Evolutionary conservation across 1,140 invertebrate species (phyloP), one percentile per base, ranked within the genome.

Genomic region (Trachymyrmex septentrionalis): DNA sequence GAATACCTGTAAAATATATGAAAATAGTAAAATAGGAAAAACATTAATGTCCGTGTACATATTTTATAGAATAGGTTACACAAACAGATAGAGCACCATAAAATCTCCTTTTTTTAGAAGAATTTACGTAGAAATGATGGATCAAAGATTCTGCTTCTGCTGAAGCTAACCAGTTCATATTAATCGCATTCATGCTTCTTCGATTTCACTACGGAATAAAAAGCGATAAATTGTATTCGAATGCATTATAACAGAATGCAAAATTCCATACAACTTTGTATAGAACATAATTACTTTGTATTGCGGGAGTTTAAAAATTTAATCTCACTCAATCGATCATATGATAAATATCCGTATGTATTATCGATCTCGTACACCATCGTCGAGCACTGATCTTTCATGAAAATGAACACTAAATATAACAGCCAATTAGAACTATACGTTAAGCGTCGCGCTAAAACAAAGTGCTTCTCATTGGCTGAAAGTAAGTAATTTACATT

Each of bases 111-210:
- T 94, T 94, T 53, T 93, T 94, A 1, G 92, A 93, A 57, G 93
- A 92, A 21, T 92, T 94, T 88, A 95, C 91, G 72, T 95, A 95
- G 84, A 95, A 95, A 73, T 96, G 93, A 90, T 95, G 95, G 34
- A 96, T 80, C 77, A 95, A 87, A 1, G 95, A 93, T 90, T 95
- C 95, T 69, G 95, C 95, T 72, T 96, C 95, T 0, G 93, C 91
- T 7, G 95, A 95, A 88, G 91, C 92, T 50, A 95, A 94, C 95
- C 95, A 96, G 64, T 95, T 94, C 72, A 93, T 90, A 63, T 94
- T 93, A 61, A 95, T 91, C 5, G 94, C 89, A 63, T 87, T 90
- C 90, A 91, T 91, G 16, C 59, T 50, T 53, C 10, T 21, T 53
- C 7, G 10, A 2, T 64, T 10, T 81, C 38, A 59, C n/a, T 57